Percentiles rank a stretch among this genome's conserved stretches.
Evolutionary conservation across 2,888 invertebrate species (phyloP).

Genomic region (Therioaphis trifolii): DNA sequence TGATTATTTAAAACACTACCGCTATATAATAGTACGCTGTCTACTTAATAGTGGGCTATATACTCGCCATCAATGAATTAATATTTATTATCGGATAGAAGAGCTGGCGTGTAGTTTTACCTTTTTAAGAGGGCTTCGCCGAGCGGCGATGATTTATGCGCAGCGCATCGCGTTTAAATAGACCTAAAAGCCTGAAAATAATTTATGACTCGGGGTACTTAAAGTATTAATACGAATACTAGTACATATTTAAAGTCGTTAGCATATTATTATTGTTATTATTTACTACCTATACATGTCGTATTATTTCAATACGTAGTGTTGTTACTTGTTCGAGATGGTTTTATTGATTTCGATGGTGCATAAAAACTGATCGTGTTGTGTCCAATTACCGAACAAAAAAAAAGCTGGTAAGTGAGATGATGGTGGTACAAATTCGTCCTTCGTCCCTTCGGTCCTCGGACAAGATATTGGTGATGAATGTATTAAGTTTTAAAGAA

Average conservation of each 20-base stretch:
- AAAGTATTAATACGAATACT: background rate
- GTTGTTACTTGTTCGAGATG: too few species aligned
- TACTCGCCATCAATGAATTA: background rate
- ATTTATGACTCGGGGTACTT: conserved; percentile 8
- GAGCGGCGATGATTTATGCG: conserved; percentile 17
- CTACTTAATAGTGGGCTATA: background rate
- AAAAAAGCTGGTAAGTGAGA: too few species aligned
- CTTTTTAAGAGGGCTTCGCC: conserved; percentile 28
- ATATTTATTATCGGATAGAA: conserved; percentile 11
- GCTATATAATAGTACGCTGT: too few species aligned
- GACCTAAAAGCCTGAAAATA: conserved; percentile 42
- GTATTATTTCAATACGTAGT: background rate
- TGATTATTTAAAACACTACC: conserved; percentile 2
- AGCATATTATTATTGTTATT: too few species aligned
- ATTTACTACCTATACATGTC: background rate
- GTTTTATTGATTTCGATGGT: too few species aligned
- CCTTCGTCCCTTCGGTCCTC: too few species aligned
- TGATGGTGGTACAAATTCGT: too few species aligned
- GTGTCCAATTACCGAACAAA: too few species aligned
- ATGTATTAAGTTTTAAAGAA: too few species aligned
- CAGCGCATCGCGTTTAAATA: background rate
- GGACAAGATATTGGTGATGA: too few species aligned
- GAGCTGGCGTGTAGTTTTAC: conserved; percentile 11
- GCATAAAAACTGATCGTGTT: too few species aligned
- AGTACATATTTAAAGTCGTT: background rate